Evolutionary conservation across 2,888 invertebrate genomes (phyloP).

Genomic region (Nematopogon swammerdamellus): DNA sequence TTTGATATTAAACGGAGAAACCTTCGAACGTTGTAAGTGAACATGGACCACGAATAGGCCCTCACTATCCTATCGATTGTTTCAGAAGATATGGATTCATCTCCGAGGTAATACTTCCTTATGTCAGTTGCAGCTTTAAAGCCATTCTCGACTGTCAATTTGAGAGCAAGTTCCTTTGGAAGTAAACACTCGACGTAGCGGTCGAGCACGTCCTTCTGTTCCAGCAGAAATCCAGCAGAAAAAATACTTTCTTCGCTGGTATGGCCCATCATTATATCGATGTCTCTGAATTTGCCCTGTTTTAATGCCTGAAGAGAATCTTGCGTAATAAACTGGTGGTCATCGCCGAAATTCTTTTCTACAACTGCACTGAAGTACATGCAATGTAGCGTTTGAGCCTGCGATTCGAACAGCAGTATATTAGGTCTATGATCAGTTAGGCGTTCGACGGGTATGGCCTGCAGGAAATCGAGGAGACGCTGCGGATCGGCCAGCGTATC

Average conservation of each 20-base stretch:
- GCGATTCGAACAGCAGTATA: no score
- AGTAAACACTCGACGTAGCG: not conserved
- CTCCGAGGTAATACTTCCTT: not conserved
- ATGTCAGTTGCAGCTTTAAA: not conserved
- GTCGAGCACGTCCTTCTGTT: not conserved
- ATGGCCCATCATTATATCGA: not conserved
- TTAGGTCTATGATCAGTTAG: conserved; percentile 11
- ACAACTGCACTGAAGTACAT: not conserved
- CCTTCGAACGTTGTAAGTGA: not conserved
- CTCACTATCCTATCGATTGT: not conserved
- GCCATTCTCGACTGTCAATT: not conserved
- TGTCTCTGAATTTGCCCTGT: not conserved
- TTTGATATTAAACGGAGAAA: not conserved
- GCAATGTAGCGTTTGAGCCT: no score
- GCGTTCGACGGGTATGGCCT: conserved; percentile 20
- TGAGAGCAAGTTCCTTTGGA: not conserved
- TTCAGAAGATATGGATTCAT: not conserved
- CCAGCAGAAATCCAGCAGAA: not conserved
- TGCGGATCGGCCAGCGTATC: conserved; percentile 15
- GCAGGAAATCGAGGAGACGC: conserved; percentile 23
- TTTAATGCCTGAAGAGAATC: not conserved
- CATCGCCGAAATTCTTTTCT: not conserved
- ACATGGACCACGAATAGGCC: not conserved
- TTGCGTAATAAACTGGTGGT: not conserved
- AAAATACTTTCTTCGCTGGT: not conserved